These are phyloP conservation scores for Neodiprion lecontei DNA, from an alignment of 1,140 invertebrate genomes.

Conservation along the genomic window DNA sequence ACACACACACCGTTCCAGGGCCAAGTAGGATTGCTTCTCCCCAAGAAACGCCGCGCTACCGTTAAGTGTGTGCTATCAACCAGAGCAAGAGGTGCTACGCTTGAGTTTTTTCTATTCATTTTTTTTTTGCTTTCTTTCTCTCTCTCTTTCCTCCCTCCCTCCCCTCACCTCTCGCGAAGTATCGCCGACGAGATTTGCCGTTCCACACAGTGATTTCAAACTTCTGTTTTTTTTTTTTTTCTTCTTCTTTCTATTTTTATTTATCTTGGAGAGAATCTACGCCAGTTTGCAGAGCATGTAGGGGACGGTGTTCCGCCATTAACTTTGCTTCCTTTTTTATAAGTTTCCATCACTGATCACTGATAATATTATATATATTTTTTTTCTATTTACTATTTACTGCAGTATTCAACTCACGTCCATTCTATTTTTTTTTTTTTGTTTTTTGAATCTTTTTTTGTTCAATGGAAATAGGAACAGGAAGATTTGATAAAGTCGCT, in stretches of 20 bases:
- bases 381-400: neutral
- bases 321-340: no score
- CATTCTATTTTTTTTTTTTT: no score
- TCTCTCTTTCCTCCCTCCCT: no score
- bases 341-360: neutral
- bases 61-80: conserved; percentile 2
- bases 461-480: neutral
- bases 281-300: no score
- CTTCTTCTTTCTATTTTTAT: no score
- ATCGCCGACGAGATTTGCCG: neutral
- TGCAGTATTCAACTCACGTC: no score
- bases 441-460: neutral
- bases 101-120: neutral
- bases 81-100: conserved; percentile 4
- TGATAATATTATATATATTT: neutral
- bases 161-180: neutral
- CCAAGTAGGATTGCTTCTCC: neutral
- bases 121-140: neutral
- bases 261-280: no score
- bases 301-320: no score
- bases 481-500: neutral
- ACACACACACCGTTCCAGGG: neutral
- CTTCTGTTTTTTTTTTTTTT: neutral
- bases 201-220: neutral
- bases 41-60: neutral